Base-by-base conservation (phyloP, 2,888 invertebrate genomes). In the Orchesella flavescens region DNA sequence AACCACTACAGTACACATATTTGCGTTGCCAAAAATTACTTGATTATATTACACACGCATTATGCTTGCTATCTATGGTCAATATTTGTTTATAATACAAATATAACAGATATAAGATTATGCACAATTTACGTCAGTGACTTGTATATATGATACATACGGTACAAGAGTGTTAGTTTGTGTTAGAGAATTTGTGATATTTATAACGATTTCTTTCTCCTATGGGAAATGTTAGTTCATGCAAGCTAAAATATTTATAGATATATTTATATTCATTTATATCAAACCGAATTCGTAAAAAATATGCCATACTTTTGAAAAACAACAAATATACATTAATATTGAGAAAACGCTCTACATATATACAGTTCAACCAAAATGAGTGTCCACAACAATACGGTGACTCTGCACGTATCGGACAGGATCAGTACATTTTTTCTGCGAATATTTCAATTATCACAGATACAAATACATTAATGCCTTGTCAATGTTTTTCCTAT, bases 141-240 rank as follows among this genome's bases (percentile, higher is more conserved):
- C 7, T 34, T 34, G 34, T 34, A 34, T 34, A 34, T 34, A 34
- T 34, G 34, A 34, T 34, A 34, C 34, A 34, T 34, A 34, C 34
- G 34, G 57, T 61, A 79, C 53, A 79, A 69, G 46, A 44, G 73
- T 81, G 81, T 81, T 81, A 81, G 81, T 81, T 61, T 75, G 81
- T 81, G 81, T 81, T 81, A 81, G 80, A 81, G 13, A 53, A 49
- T 57, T 53, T 81, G 74, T 81, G 73, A 46, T 66, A 66, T 2
- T 4, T 34, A 34, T 4, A 34, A 5, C 44, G 43, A 17, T 17
- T 44, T 74, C 19, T 61, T 72, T 55, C 55, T 65, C 63, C 46
- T 49, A 78, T n/a, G 43, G 17, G 19, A 57, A 65, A 49, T 53
- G 81, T 81, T 81, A 81, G 81, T 81, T 66, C 68, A 69, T 75